A percentile compares a stretch with the other conserved stretches of the same genome.
phyloP scores from a whole-genome alignment of 2,888 invertebrate species.

The Zele albiditarsus region DNA sequence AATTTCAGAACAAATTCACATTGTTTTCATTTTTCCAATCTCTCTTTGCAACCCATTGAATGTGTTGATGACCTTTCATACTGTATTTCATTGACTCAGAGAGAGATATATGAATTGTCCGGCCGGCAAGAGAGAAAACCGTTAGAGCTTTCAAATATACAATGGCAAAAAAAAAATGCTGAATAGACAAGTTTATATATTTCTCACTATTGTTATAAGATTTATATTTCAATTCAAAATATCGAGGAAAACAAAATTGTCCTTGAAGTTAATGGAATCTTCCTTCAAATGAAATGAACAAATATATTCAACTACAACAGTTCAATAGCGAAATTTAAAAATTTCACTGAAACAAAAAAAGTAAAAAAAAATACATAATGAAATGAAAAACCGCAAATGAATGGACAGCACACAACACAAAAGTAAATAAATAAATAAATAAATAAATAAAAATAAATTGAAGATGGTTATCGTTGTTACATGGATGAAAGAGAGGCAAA shows the following conservation, averaged over 20 bases:
- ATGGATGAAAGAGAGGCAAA: conserved; percentile 17
- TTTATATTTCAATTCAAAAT: conserved; percentile 3
- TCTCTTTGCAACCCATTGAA: background rate
- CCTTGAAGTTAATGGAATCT: background rate
- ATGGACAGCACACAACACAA: background rate
- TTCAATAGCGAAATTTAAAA: no score
- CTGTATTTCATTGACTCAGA: background rate
- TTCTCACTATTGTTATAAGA: background rate
- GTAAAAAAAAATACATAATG: background rate
- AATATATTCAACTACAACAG: no score
- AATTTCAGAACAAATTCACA: conserved; percentile 7
- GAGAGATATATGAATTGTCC: conserved; percentile 3
- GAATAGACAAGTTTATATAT: background rate
- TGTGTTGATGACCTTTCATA: background rate
- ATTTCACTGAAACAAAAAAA: background rate
- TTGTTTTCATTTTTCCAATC: background rate
- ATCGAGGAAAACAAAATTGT: background rate
- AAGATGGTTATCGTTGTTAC: background rate
- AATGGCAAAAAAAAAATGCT: background rate
- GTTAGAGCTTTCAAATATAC: conserved; percentile 20
- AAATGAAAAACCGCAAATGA: background rate
- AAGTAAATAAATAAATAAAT: background rate
- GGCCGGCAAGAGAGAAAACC: conserved; percentile 37
- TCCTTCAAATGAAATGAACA: no score
- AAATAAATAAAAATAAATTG: background rate